Conservation (phyloP, 2,797 vertebrate genomes). For the Intellagama lesueurii region DNA sequence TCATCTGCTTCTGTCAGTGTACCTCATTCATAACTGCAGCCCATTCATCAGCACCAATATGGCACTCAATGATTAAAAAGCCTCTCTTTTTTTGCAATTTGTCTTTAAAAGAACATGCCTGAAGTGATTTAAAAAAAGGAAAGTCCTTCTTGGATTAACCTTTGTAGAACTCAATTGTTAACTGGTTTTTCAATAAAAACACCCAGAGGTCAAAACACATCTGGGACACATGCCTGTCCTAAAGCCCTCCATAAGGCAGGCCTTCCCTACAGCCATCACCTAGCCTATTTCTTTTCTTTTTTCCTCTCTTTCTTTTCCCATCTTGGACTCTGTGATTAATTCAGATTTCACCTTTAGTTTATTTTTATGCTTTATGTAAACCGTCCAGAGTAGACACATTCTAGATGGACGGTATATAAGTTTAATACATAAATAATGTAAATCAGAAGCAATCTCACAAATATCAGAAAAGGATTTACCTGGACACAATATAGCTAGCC, state of each 20-base stretch:
- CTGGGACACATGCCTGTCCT: background rate
- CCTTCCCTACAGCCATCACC: too few relatives aligned
- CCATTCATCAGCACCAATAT: constrained; percentile 27
- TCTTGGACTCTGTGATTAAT: too few relatives aligned
- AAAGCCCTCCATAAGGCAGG: background rate
- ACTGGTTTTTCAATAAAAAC: background rate
- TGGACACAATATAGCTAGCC: background rate
- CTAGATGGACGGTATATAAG: too few relatives aligned
- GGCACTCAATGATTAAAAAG: constrained; percentile 16
- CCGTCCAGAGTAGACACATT: too few relatives aligned
- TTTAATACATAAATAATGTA: background rate
- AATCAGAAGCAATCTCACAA: background rate
- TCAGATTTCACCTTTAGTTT: too few relatives aligned
- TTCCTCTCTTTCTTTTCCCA: too few relatives aligned
- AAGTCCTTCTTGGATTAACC: background rate
- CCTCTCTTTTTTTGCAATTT: background rate
- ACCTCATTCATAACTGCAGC: constrained; percentile 13
- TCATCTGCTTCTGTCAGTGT: constrained; percentile 13
- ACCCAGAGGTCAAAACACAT: constrained; percentile 6
- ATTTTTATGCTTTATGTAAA: too few relatives aligned
- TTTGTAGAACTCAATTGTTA: background rate
- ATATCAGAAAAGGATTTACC: background rate
- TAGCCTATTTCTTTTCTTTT: too few relatives aligned
- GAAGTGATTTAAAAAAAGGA: constrained; percentile 14
- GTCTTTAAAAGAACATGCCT: constrained; percentile 38